Base-by-base conservation (phyloP, 2,113 vertebrate genomes). In the Indicator indicator region DNA sequence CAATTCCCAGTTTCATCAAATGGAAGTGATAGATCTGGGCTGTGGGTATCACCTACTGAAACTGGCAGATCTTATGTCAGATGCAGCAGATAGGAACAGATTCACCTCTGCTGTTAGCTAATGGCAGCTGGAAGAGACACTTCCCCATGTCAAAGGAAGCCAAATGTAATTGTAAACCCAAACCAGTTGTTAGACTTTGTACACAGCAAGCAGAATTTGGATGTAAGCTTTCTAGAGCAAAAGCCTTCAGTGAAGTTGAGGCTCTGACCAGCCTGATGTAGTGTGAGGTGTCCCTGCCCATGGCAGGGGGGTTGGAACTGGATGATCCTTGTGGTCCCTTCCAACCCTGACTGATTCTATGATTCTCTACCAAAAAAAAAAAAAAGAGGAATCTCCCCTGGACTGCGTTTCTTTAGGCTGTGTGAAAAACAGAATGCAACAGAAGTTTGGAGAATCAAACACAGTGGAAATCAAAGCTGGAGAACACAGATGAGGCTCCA, bases 401-500 rank as follows among this genome's bases (percentile, higher is more conserved):
- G 56, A 36, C n/a, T 80, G 19, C 11, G 42, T 83, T 91, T 56
- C 52, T 91, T 90, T 16, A 38, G 50, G 13, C 17, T 68, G 8
- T 86, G 90, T 52, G 52, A 91, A 83, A 88, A 64, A 9, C 54
- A 52, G 15, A 59, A 56, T 24, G 13, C 33, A 65, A 52, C 42
- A 86, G 64, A 95, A 93, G 69, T 83, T 94, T 52, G 94, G 92
- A 71, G 94, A 96, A 88, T 76, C 72, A 92, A 92, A 92, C 48
- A 73, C 2, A 38, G n/a, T 26, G 12, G 50, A 24, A 52, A 52
- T 26, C 50, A 52, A 79, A 86, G 69, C 14, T 32, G 93, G 58
- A 55, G 50, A 89, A 69, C 36, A 87, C 24, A 67, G 52, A 76
- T 21, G 56, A 92, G 77, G 92, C 73, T 73, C 36, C 85, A 90